phyloP scores from a whole-genome alignment of 2,797 vertebrate genomes.

The Dendrocincla tyrannina region DNA sequence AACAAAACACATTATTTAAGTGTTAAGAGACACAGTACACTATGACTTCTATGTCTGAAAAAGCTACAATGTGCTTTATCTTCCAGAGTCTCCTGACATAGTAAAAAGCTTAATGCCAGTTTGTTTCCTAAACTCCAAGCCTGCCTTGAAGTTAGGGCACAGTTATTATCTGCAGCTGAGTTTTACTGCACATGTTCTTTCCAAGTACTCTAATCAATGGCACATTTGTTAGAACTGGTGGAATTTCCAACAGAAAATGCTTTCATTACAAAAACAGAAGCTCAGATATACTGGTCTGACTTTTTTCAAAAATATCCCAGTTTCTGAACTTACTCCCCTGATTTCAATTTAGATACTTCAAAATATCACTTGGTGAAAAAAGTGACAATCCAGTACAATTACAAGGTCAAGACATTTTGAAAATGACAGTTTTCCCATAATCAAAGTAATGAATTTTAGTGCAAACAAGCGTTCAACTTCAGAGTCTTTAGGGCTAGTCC shows the following conservation, averaged over 20 bases:
- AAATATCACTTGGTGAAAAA: background rate
- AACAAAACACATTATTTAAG: background rate
- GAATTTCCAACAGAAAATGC: background rate
- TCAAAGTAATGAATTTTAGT: background rate
- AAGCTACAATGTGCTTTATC: background rate
- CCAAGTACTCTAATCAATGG: background rate
- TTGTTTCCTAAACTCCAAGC: background rate
- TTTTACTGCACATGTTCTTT: background rate
- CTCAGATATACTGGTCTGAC: background rate
- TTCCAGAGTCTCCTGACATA: background rate
- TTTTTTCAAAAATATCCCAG: background rate
- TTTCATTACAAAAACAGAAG: background rate
- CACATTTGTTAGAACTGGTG: background rate
- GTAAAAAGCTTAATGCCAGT: background rate
- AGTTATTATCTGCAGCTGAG: background rate
- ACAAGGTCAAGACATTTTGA: background rate
- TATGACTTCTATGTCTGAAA: background rate
- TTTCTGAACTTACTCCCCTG: background rate
- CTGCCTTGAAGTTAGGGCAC: background rate
- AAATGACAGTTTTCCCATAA: background rate
- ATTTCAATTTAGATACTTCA: background rate
- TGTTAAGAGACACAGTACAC: background rate
- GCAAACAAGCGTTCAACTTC: background rate
- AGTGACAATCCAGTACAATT: background rate
- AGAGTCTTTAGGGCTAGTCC: background rate